Evolutionary conservation across 2,888 invertebrate genomes (phyloP).

Genomic region (Candidula unifasciata): DNA sequence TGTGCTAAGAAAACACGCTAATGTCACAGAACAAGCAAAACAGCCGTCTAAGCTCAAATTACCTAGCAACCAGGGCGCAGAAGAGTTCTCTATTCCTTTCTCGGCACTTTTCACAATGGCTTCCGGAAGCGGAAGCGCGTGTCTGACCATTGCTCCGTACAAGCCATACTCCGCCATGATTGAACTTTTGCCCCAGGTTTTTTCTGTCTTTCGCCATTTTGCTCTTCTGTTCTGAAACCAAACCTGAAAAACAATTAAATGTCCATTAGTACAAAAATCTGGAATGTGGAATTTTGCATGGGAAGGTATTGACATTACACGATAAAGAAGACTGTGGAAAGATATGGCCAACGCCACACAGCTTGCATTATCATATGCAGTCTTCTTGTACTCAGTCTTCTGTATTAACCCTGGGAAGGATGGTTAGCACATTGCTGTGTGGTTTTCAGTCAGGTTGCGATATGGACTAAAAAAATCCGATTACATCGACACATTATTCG

Average conservation of each 20-base stretch:
- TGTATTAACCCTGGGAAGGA: too few species aligned
- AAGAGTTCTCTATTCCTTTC: slow-evolving; percentile 88
- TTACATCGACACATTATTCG: too few species aligned
- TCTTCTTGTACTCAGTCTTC: too few species aligned
- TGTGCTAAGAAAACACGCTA: not conserved
- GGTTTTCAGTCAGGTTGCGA: too few species aligned
- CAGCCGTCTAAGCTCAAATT: slow-evolving; percentile 73
- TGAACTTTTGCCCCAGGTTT: slow-evolving; percentile 99
- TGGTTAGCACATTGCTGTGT: too few species aligned
- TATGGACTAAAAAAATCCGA: too few species aligned
- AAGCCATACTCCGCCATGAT: slow-evolving; percentile 99
- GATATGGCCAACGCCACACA: too few species aligned
- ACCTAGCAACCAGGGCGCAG: slow-evolving; percentile 99
- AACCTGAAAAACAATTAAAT: slow-evolving; percentile 84
- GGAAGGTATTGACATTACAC: too few species aligned
- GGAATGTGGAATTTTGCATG: too few species aligned
- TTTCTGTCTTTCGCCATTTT: slow-evolving; percentile 99
- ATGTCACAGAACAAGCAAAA: slow-evolving; percentile 5
- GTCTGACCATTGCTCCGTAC: slow-evolving; percentile 99
- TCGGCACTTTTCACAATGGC: slow-evolving; percentile 98
- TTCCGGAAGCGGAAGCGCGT: slow-evolving; percentile 97
- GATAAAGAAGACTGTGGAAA: too few species aligned
- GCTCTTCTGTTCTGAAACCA: slow-evolving; percentile 99
- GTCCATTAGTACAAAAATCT: not conserved
- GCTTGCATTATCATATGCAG: too few species aligned